phyloP scores from a whole-genome alignment of 2,113 vertebrate species.

The Myxocyprinus asiaticus region DNA sequence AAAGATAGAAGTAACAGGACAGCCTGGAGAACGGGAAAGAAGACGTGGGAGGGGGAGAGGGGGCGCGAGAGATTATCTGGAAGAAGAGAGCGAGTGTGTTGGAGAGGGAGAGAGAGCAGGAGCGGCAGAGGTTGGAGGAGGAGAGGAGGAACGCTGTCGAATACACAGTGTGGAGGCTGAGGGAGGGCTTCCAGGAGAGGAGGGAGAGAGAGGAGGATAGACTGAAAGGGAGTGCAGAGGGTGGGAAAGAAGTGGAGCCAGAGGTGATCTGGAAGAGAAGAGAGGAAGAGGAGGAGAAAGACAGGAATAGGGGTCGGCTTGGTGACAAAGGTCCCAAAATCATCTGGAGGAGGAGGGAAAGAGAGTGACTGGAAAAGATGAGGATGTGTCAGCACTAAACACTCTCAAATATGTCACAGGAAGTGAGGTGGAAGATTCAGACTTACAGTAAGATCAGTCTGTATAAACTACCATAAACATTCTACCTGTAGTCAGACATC shows the following conservation, averaged over 20 bases:
- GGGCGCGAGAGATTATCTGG: conserved; percentile 77
- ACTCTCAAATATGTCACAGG: neutral
- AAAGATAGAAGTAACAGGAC: conserved; percentile 57
- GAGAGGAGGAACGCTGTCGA: conserved; percentile 65
- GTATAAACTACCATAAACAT: too few relatives aligned
- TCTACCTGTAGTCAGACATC: neutral
- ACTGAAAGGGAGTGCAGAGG: conserved; percentile 58
- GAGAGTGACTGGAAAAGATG: conserved; percentile 46
- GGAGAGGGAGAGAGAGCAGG: conserved; percentile 71
- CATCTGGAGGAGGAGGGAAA: conserved; percentile 72
- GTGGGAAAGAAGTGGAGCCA: conserved; percentile 54
- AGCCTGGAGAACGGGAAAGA: conserved; percentile 82
- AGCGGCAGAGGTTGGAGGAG: conserved; percentile 65
- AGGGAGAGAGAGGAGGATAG: conserved; percentile 61
- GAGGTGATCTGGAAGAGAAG: conserved; percentile 77
- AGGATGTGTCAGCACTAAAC: neutral
- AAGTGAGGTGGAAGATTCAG: conserved; percentile 7
- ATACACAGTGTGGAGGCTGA: conserved; percentile 77
- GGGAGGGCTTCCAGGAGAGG: conserved; percentile 79
- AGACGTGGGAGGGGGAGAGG: conserved; percentile 75
- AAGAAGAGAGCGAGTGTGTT: conserved; percentile 79
- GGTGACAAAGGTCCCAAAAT: conserved; percentile 68
- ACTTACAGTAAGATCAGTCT: neutral
- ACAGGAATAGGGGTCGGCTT: conserved; percentile 63
- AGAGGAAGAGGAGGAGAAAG: conserved; percentile 65